phyloP scores from a whole-genome alignment of 2,888 invertebrate genomes.

The Euphydryas editha region DNA sequence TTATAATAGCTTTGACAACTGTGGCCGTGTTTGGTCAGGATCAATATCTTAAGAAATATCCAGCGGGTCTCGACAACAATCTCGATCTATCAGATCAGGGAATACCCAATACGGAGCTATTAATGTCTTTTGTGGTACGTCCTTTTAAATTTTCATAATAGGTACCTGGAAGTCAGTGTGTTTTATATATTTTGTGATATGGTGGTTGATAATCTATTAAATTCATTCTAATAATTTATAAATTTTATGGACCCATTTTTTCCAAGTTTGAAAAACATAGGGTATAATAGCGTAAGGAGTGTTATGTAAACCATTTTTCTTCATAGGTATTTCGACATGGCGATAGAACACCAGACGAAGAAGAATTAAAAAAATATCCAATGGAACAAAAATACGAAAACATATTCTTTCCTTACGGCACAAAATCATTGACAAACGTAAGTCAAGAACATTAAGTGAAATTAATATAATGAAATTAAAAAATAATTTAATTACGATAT shows the following conservation, averaged over 20 bases:
- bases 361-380: constrained; percentile 79
- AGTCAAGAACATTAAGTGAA: constrained; percentile 49
- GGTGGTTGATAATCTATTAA: too few relatives aligned
- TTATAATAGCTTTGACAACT: constrained; percentile 51
- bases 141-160: constrained; percentile 9
- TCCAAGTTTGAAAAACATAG: too few relatives aligned
- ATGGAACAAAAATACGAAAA: constrained; percentile 66
- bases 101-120: constrained; percentile 59
- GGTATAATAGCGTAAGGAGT: neutral
- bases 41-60: constrained; percentile 27
- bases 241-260: neutral
- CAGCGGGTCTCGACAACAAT: constrained; percentile 48
- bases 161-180: too few relatives aligned
- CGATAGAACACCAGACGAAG: constrained; percentile 86
- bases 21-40: constrained; percentile 49
- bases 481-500: neutral
- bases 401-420: constrained; percentile 85
- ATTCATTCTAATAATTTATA: too few relatives aligned
- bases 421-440: constrained; percentile 86
- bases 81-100: constrained; percentile 49
- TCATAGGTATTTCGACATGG: constrained; percentile 88
- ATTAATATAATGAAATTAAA: neutral
- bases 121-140: constrained; percentile 73
- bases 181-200: too few relatives aligned
- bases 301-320: neutral